These are phyloP conservation scores for Eulithis prunata DNA, from an alignment of 2,888 invertebrate species.

Conservation along the genomic window DNA sequence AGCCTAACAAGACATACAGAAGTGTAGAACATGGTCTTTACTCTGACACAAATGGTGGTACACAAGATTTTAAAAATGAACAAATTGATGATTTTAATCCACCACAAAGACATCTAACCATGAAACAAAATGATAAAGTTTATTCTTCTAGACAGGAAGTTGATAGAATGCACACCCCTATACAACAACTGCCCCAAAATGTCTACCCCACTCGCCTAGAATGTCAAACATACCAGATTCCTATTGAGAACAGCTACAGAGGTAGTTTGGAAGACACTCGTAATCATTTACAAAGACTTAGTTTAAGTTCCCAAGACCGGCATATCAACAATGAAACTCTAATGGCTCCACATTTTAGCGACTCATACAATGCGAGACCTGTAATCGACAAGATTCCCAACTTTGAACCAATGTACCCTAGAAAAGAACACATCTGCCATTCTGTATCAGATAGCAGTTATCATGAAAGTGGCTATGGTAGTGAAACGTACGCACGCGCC, in stretches of 20 bases:
- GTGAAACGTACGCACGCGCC: slow-evolving; percentile 67
- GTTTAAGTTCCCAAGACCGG: slow-evolving; percentile 72
- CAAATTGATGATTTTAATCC: slow-evolving; percentile 61
- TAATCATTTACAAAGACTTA: slow-evolving; percentile 71
- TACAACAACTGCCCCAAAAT: slow-evolving; percentile 60
- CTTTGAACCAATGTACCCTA: slow-evolving; percentile 68
- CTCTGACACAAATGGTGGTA: slow-evolving; percentile 68
- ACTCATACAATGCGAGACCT: slow-evolving; percentile 63
- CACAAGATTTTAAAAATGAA: slow-evolving; percentile 63
- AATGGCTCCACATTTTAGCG: slow-evolving; percentile 67
- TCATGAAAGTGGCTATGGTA: slow-evolving; percentile 70
- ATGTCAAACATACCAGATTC: slow-evolving; percentile 60
- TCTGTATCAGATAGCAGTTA: slow-evolving; percentile 67
- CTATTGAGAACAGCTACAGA: slow-evolving; percentile 65
- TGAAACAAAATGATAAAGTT: slow-evolving; percentile 65
- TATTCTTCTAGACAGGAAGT: slow-evolving; percentile 71
- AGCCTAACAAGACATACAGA: slow-evolving; percentile 78
- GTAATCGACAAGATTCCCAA: slow-evolving; percentile 61
- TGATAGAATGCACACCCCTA: slow-evolving; percentile 58
- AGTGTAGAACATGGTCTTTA: slow-evolving; percentile 81
- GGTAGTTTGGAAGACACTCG: slow-evolving; percentile 67
- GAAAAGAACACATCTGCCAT: slow-evolving; percentile 70
- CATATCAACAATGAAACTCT: slow-evolving; percentile 68
- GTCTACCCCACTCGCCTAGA: slow-evolving; percentile 64
- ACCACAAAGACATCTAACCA: slow-evolving; percentile 59